Evolutionary conservation across 2,113 vertebrate genomes (phyloP).

Genomic region (Plecturocebus donacophilus): DNA sequence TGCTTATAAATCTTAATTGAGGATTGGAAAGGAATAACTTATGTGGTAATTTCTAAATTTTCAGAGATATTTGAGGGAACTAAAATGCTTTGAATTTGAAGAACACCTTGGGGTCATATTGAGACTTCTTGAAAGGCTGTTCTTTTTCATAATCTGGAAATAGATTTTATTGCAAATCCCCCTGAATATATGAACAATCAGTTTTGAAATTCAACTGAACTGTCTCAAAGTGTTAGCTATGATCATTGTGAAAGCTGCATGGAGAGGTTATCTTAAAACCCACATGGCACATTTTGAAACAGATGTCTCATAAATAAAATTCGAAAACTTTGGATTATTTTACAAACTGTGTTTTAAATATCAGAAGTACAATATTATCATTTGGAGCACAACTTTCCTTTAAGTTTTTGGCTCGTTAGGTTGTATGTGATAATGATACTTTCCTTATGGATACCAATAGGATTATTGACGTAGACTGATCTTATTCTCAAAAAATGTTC

Average conservation of each 20-base stretch:
- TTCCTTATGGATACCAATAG: neutral
- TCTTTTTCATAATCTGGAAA: constrained; percentile 38
- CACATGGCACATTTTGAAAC: neutral
- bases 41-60: constrained; percentile 62
- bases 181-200: neutral
- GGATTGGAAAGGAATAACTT: constrained; percentile 37
- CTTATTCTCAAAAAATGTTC: neutral
- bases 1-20: constrained; percentile 63
- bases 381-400: neutral
- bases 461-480: neutral
- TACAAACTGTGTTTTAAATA: constrained; percentile 34
- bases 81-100: constrained; percentile 36
- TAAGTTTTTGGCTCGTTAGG: neutral
- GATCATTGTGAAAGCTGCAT: neutral
- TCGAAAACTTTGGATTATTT: neutral
- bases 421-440: neutral
- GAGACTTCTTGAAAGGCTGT: constrained; percentile 30
- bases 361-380: neutral
- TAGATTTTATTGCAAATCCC: constrained; percentile 44
- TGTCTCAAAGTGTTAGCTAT: neutral
- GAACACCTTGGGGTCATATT: constrained; percentile 31
- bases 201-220: constrained; percentile 27
- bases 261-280: constrained; percentile 30
- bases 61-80: constrained; percentile 15
- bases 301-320: neutral